Base-by-base conservation (phyloP, 2,113 vertebrate species). In the Sula dactylatra region DNA sequence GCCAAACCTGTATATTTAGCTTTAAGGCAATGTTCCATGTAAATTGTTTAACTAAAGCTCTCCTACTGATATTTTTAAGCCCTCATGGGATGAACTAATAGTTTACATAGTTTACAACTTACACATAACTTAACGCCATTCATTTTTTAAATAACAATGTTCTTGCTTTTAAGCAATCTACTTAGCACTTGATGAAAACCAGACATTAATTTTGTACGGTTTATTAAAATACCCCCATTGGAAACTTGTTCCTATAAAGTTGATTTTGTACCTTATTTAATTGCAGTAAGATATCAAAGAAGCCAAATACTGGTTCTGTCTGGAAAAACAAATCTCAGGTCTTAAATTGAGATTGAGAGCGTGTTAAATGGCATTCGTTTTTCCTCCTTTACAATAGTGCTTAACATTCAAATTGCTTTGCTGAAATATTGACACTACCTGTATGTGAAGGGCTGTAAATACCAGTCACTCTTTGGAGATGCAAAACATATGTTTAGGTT, bases 31-130 rank as follows among this genome's bases (percentile, higher is more conserved):
- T 0, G 13, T 93, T 94, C 83, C 54, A 7, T 70, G 62, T 55
- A 87, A 86, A 54, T 88, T 90, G 64, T 90, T 94, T 83, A 90
- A 85, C 94, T 94, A 6, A 66, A 93, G 3, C 72, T 89, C 58
- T 83, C 85, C 54, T 62, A 3, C 49, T 91, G 93, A 90, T 94
- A 56, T 79, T 49, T 90, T 80, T 67, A 72, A 88, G 26, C 87
- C 85, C 77, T 67, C 59, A 1, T 59, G 95, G 92, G 92, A 96
- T 80, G 85, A 70, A 88, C 58, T 96, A 88, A 94, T 82, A 93
- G 91, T 93, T 95, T 88, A 82, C 91, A 92, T 94, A 93, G 93
- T 94, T 96, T 93, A 84, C 72, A 93, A 83, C 80, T 97, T 92
- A 79, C 59, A 91, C 82, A 69, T 72, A 82, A 66, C 70, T 88